Evolutionary conservation across 1,140 invertebrate genomes (phyloP).

Genomic region (Daktulosphaira vitifoliae): DNA sequence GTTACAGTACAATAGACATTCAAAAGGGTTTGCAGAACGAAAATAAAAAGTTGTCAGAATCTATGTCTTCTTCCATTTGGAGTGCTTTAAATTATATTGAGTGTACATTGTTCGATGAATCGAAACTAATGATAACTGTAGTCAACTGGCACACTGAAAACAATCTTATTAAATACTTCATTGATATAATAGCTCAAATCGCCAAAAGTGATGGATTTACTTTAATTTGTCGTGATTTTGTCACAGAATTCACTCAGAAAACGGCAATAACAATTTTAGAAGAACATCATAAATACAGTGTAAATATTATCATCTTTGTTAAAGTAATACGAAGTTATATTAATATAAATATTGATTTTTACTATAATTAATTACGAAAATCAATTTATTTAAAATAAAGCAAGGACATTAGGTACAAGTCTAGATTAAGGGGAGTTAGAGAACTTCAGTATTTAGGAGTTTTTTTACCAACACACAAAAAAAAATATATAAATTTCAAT

Average conservation of each 20-base stretch:
- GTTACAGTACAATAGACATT: no score
- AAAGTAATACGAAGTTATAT: no score
- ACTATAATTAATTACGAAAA: no score
- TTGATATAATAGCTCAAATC: background rate
- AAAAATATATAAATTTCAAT: background rate
- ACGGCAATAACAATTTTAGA: slow-evolving; percentile 7
- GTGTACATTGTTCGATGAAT: slow-evolving; percentile 37
- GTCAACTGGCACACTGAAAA: background rate
- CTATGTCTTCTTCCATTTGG: no score
- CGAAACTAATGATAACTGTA: background rate
- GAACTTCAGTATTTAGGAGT: no score
- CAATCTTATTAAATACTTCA: slow-evolving; percentile 13
- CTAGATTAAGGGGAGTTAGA: no score
- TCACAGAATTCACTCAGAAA: background rate
- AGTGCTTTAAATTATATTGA: no score
- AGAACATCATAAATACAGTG: background rate
- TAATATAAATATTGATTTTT: no score
- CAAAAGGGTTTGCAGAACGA: background rate
- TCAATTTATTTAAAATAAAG: no score
- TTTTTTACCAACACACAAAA: no score
- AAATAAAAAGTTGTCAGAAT: no score
- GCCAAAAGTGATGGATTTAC: background rate
- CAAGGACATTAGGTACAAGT: no score
- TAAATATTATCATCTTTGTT: background rate
- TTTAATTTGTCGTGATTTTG: background rate